Percentiles rank a stretch among this genome's conserved stretches.
Evolutionary conservation across 1,140 invertebrate species (phyloP).

Genomic region (Apis mellifera): DNA sequence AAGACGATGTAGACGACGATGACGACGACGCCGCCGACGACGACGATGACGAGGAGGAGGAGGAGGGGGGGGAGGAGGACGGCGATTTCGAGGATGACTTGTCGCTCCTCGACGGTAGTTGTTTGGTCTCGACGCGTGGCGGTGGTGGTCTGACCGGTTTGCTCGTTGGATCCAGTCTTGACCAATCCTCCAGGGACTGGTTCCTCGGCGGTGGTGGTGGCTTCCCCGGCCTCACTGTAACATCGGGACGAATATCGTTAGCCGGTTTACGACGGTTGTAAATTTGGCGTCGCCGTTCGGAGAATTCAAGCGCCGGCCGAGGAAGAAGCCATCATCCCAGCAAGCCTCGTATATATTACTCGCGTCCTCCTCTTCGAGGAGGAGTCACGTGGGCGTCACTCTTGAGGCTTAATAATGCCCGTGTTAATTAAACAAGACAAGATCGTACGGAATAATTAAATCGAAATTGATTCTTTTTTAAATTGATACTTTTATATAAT

Average conservation of each 20-base stretch:
- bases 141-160: constrained; percentile 87
- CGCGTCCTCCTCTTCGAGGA: no score
- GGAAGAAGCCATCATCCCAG: no score
- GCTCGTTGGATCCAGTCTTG: constrained; percentile 68
- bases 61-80: not conserved
- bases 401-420: no score
- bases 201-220: constrained; percentile 84
- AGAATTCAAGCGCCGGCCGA: not conserved
- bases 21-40: not conserved
- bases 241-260: not conserved
- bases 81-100: constrained; percentile 67
- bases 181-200: constrained; percentile 81
- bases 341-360: not conserved
- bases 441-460: no score
- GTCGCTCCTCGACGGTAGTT: constrained; percentile 70
- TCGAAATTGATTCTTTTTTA: no score
- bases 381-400: no score
- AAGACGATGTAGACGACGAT: constrained; percentile 77
- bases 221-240: constrained; percentile 82
- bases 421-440: no score
- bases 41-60: not conserved
- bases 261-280: not conserved
- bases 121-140: constrained; percentile 86
- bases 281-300: not conserved
- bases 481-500: no score